These are phyloP conservation scores for Uropsilus gracilis DNA, from an alignment of 2,113 vertebrate species.

Conservation along the genomic window DNA sequence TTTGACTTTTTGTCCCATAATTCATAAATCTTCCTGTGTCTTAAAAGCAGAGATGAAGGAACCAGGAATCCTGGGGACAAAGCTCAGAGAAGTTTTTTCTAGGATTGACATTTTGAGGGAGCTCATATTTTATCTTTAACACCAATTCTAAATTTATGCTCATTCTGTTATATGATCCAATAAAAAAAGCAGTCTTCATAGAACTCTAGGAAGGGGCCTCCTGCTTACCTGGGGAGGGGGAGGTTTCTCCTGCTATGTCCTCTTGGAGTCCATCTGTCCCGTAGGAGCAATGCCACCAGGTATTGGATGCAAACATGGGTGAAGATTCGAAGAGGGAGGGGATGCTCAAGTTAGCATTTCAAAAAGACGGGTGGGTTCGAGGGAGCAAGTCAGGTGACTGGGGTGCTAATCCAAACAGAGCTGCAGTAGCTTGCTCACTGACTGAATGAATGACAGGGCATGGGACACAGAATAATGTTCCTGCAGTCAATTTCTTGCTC, in stretches of 20 bases:
- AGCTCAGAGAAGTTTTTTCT: neutral
- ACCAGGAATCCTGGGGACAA: neutral
- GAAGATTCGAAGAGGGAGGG: neutral
- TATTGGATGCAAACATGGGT: neutral
- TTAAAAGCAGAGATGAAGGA: neutral
- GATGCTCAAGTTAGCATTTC: neutral
- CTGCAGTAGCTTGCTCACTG: neutral
- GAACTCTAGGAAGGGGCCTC: neutral
- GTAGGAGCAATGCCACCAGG: neutral
- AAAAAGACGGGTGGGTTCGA: neutral
- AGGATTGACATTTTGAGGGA: neutral
- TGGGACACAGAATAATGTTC: neutral
- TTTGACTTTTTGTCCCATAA: neutral
- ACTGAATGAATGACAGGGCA: neutral
- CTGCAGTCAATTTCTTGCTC: accelerated
- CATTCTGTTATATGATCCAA: neutral
- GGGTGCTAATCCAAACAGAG: neutral
- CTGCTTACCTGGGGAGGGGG: neutral
- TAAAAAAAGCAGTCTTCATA: neutral
- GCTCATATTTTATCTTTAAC: neutral
- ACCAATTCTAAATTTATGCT: neutral
- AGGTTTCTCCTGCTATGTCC: neutral
- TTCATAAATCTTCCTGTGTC: neutral
- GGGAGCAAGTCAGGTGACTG: neutral
- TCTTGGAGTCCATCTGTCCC: neutral